These are phyloP conservation scores for Cybosia mesomella DNA, from an alignment of 2,888 invertebrate genomes.

Conservation along the genomic window DNA sequence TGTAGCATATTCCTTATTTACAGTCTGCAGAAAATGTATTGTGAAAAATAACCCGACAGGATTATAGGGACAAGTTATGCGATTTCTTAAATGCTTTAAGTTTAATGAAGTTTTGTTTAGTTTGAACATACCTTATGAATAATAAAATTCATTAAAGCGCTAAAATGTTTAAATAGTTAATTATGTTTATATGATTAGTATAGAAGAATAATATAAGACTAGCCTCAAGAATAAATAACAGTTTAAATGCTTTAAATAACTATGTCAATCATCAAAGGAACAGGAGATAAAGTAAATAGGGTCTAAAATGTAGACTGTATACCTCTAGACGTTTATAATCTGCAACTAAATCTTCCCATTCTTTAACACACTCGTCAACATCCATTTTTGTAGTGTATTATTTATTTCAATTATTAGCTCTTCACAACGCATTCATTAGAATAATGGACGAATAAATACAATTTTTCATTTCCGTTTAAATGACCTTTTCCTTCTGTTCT, in stretches of 20 bases:
- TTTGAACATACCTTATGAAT: not conserved
- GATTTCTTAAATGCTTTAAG: not conserved
- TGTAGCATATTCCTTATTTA: constrained; percentile 94
- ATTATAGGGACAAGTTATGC: not conserved
- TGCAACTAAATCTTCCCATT: constrained; percentile 92
- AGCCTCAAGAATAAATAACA: not conserved
- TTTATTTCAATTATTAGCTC: constrained; percentile 34
- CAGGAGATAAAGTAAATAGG: constrained; percentile 25
- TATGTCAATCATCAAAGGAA: not conserved
- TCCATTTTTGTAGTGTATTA: constrained; percentile 78
- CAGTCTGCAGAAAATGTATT: constrained; percentile 79
- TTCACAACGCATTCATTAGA: constrained; percentile 41
- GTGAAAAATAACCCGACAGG: not conserved
- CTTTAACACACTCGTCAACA: constrained; percentile 89
- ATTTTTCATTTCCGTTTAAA: constrained; percentile 43
- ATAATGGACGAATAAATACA: constrained; percentile 27
- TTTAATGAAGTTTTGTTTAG: not conserved
- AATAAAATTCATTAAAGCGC: too few relatives aligned
- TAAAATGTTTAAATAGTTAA: not conserved
- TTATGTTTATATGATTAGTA: not conserved
- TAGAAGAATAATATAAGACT: not conserved
- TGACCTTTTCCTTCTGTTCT: constrained; percentile 41
- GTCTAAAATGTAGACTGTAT: constrained; percentile 42
- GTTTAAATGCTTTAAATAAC: not conserved
- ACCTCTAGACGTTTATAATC: constrained; percentile 95